Percentiles rank a stretch among this genome's conserved stretches.
Evolutionary conservation across 2,797 vertebrate genomes (phyloP).

Genomic region (Trematocara caparti): DNA sequence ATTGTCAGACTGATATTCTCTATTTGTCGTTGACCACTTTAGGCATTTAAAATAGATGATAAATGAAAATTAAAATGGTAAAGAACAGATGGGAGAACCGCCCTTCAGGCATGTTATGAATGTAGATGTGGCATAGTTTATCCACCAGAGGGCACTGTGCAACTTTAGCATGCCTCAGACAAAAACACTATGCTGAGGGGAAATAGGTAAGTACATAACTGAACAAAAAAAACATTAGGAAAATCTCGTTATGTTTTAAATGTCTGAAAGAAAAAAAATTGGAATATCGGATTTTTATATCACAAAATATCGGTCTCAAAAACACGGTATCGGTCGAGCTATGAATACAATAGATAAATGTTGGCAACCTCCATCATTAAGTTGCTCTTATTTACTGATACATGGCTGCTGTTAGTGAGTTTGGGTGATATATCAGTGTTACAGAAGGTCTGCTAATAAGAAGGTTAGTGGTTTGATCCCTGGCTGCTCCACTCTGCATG

Average conservation of each 20-base stretch:
- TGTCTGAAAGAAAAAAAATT: neutral
- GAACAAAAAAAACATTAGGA: accelerated
- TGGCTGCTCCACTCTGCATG: neutral
- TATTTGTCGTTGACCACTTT: neutral
- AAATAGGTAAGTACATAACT: neutral
- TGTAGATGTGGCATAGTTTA: neutral
- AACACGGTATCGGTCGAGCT: accelerated
- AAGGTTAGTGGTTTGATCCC: neutral
- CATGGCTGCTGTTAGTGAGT: neutral
- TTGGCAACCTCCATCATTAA: neutral
- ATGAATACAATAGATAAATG: neutral
- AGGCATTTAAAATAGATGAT: neutral
- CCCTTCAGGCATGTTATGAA: neutral
- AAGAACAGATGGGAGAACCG: neutral
- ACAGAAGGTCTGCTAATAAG: neutral
- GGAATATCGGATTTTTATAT: neutral
- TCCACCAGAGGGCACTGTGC: neutral
- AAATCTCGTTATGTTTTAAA: neutral
- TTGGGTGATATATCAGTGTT: neutral
- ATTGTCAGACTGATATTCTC: neutral
- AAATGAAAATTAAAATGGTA: neutral
- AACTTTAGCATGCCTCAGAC: neutral
- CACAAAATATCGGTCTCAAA: neutral
- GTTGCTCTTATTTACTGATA: neutral
- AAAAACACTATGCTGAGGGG: neutral